These are phyloP conservation scores for Nymphalis io DNA, from an alignment of 1,140 invertebrate genomes.

Conservation along the genomic window DNA sequence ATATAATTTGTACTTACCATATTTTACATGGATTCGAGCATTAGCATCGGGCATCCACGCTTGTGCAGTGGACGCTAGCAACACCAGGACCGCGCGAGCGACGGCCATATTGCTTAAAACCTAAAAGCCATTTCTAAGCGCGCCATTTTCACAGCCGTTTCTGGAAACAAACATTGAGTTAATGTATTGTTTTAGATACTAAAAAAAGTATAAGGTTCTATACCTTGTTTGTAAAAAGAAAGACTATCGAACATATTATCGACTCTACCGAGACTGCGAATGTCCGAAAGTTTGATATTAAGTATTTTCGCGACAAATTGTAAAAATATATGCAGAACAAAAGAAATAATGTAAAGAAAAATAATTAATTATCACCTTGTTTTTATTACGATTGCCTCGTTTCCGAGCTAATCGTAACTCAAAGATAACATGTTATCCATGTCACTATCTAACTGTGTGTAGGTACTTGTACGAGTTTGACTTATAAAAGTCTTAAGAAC, in stretches of 20 bases:
- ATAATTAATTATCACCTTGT: conserved; percentile 17
- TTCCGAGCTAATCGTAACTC: conserved; percentile 15
- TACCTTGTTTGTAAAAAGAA: no score
- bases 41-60: conserved; percentile 78
- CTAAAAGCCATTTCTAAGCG: conserved; percentile 53
- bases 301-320: conserved; percentile 6
- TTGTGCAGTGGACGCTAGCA: conserved; percentile 73
- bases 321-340: conserved; percentile 11
- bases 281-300: no score
- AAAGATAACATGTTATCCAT: conserved; percentile 19
- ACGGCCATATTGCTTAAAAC: conserved; percentile 72
- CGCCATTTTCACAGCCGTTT: conserved; percentile 63
- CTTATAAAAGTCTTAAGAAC: no score
- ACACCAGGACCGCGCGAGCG: conserved; percentile 67
- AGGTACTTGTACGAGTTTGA: background rate
- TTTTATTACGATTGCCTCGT: conserved; percentile 1
- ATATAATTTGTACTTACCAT: conserved; percentile 53
- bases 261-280: no score
- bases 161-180: conserved; percentile 50
- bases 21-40: conserved; percentile 72
- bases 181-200: background rate
- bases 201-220: background rate
- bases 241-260: no score
- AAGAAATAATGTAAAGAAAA: conserved; percentile 11
- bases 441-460: conserved; percentile 4